Percentiles rank a stretch among this genome's conserved stretches.
Conservation (phyloP, 92 coral and sea anemone genomes). For the Isaurus tuberculatus region DNA sequence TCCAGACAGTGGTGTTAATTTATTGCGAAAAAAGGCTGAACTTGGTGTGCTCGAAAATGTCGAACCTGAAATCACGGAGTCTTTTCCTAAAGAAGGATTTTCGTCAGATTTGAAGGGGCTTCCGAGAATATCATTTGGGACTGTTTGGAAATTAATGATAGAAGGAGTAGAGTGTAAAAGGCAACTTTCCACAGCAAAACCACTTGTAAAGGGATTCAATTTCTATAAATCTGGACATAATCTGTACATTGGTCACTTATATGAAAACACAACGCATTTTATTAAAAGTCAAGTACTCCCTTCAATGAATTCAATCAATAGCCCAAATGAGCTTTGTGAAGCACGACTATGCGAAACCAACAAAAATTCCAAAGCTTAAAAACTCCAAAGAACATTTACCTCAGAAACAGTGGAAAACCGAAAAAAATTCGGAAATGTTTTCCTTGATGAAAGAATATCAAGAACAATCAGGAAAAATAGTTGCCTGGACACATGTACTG, state of each 20-base stretch:
- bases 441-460: constrained; percentile 46
- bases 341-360: constrained; percentile 58
- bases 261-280: neutral
- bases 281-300: neutral
- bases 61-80: neutral
- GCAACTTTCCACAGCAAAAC: neutral
- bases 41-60: neutral
- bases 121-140: neutral
- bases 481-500: constrained; percentile 58
- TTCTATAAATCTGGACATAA: neutral
- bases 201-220: neutral
- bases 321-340: constrained; percentile 53
- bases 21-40: neutral
- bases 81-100: neutral
- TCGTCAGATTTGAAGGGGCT: neutral
- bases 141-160: neutral
- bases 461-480: constrained; percentile 43
- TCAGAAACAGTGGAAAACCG: constrained; percentile 45
- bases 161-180: constrained; percentile 2
- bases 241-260: neutral
- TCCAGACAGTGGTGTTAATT: neutral
- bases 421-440: constrained; percentile 19
- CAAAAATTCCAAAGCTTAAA: constrained; percentile 21
- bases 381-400: constrained; percentile 29
- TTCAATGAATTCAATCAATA: constrained; percentile 29